phyloP scores from a whole-genome alignment of 2,113 vertebrate species.

The Calonectris borealis region DNA sequence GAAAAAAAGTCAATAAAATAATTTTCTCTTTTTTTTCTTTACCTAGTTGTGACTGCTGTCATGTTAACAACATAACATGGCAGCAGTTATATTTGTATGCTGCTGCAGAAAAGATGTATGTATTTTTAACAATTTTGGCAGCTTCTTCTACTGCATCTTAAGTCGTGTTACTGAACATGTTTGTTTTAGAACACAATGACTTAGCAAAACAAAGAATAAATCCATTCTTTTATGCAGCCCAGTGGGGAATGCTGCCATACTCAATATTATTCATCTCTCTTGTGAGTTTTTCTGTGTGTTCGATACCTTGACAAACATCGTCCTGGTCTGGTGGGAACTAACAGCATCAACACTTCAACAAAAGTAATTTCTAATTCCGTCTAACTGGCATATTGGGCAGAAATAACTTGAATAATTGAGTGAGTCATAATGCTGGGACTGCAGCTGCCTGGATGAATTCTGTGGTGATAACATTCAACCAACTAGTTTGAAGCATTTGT shows the following conservation, averaged over 20 bases:
- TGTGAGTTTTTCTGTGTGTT: background rate
- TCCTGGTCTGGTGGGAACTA: background rate
- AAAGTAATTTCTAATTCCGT: background rate
- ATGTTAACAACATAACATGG: background rate
- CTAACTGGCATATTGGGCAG: background rate
- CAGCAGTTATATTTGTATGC: background rate
- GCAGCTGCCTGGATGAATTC: background rate
- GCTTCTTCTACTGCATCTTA: background rate
- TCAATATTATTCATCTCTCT: background rate
- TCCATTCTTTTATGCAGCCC: background rate
- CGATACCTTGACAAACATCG: background rate
- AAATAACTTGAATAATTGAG: background rate
- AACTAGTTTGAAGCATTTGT: background rate
- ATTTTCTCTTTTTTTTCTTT: background rate
- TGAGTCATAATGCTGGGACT: background rate
- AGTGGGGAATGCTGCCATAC: background rate
- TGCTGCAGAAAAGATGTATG: background rate
- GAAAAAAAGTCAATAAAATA: background rate
- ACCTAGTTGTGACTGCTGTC: background rate
- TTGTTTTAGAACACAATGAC: background rate
- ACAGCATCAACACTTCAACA: background rate
- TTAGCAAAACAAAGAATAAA: background rate
- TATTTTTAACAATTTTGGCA: background rate
- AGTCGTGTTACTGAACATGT: background rate
- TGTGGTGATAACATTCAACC: too few relatives aligned